A percentile compares a stretch with the other conserved stretches of the same genome.
Conservation (phyloP, 2,113 vertebrate species). For the Gavialis gangeticus region DNA sequence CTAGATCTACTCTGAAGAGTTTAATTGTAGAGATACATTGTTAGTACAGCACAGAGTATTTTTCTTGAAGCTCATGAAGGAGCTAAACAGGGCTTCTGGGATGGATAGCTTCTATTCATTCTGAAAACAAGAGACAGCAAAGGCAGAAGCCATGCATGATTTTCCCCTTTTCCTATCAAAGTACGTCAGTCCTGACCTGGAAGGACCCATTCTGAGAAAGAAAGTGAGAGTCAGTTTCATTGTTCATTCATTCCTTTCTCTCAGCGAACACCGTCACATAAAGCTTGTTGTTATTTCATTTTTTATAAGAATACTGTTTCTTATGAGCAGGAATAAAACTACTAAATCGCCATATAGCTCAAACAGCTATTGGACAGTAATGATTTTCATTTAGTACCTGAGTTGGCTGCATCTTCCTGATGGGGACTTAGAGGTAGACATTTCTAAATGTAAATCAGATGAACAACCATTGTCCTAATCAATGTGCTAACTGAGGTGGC, state of each 20-base stretch:
- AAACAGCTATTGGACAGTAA: neutral
- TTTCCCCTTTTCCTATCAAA: neutral
- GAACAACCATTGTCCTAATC: neutral
- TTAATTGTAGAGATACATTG: no score
- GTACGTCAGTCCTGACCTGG: neutral
- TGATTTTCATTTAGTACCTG: neutral
- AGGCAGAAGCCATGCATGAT: neutral
- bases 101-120: neutral
- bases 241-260: neutral
- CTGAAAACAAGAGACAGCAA: neutral
- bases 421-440: neutral
- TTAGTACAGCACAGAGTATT: no score
- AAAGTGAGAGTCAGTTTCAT: neutral
- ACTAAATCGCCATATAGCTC: neutral
- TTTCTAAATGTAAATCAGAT: fast-evolving
- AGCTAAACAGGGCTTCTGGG: neutral
- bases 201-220: neutral
- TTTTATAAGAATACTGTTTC: neutral
- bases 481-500: fast-evolving
- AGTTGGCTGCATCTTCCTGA: neutral
- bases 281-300: neutral
- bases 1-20: no score
- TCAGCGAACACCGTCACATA: neutral
- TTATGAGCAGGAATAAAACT: neutral
- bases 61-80: neutral